Conservation (phyloP, 2,888 invertebrate species). For the Chromoteleia sp. region DNA sequence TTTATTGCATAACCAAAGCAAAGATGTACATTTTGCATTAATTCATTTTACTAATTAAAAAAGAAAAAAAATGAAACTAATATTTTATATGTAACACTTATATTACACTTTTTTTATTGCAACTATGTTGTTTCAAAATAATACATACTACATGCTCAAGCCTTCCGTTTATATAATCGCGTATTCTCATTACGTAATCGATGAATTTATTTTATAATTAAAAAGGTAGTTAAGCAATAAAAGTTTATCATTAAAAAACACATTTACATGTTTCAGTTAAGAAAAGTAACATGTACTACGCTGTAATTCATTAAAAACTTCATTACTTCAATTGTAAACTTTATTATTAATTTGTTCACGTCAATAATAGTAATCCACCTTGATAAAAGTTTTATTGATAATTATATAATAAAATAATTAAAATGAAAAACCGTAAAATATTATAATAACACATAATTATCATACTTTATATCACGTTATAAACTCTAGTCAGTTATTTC, state of each 20-base stretch:
- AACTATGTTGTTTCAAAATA: slow-evolving; percentile 14
- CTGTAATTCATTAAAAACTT: neutral
- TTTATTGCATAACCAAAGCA: no score
- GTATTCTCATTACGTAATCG: slow-evolving; percentile 7
- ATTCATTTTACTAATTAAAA: no score
- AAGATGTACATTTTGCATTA: no score
- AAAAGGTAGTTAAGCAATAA: slow-evolving; percentile 9
- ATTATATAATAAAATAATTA: slow-evolving; percentile 2
- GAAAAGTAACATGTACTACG: neutral
- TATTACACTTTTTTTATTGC: neutral
- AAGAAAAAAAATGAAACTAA: no score
- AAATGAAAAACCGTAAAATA: neutral
- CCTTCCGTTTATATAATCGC: slow-evolving; percentile 10
- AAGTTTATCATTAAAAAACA: neutral
- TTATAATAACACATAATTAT: neutral
- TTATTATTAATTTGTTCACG: neutral
- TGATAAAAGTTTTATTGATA: neutral
- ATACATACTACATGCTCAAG: neutral
- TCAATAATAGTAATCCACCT: neutral
- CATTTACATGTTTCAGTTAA: neutral
- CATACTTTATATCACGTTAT: neutral
- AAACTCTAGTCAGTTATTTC: neutral
- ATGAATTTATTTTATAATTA: slow-evolving; percentile 13
- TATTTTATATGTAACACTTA: no score
- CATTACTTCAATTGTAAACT: neutral